phyloP scores from a whole-genome alignment of 2,797 vertebrate species.

The Centropyge bicolor region DNA sequence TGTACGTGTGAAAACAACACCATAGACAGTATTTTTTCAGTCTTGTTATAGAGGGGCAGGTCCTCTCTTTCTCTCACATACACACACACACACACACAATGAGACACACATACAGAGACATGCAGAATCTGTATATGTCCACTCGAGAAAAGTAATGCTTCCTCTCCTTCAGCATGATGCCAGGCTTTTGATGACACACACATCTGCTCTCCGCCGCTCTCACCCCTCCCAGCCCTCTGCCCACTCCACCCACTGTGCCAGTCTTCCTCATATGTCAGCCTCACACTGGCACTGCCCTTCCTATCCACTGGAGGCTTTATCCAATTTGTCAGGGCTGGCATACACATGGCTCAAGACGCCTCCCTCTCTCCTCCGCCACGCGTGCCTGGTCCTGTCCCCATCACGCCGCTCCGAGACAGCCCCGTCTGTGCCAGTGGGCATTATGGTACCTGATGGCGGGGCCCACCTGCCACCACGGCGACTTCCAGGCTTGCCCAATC shows the following conservation, averaged over 20 bases:
- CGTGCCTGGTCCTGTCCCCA: constrained; percentile 19
- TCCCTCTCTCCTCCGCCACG: constrained; percentile 37
- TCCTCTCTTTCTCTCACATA: background rate
- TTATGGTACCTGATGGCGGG: constrained; percentile 67
- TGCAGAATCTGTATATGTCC: constrained; percentile 29
- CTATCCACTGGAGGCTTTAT: constrained; percentile 67
- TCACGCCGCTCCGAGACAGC: constrained; percentile 37
- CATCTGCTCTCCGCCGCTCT: constrained; percentile 61
- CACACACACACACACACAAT: background rate
- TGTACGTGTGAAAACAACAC: constrained; percentile 42
- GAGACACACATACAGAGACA: background rate
- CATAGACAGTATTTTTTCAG: constrained; percentile 17
- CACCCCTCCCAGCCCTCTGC: constrained; percentile 32
- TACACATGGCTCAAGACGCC: constrained; percentile 51
- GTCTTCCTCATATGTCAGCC: constrained; percentile 68
- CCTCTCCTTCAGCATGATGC: constrained; percentile 53
- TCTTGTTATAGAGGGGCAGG: constrained; percentile 27
- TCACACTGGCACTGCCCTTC: constrained; percentile 61
- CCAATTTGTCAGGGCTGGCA: constrained; percentile 78
- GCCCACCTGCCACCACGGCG: constrained; percentile 72
- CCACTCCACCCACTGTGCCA: constrained; percentile 56
- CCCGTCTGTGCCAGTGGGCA: constrained; percentile 69
- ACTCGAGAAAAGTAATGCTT: constrained; percentile 49
- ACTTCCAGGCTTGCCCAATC: constrained; percentile 64
- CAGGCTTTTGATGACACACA: constrained; percentile 61